These are phyloP conservation scores for Acomys russatus DNA, from an alignment of 2,797 vertebrate species.

Conservation along the genomic window DNA sequence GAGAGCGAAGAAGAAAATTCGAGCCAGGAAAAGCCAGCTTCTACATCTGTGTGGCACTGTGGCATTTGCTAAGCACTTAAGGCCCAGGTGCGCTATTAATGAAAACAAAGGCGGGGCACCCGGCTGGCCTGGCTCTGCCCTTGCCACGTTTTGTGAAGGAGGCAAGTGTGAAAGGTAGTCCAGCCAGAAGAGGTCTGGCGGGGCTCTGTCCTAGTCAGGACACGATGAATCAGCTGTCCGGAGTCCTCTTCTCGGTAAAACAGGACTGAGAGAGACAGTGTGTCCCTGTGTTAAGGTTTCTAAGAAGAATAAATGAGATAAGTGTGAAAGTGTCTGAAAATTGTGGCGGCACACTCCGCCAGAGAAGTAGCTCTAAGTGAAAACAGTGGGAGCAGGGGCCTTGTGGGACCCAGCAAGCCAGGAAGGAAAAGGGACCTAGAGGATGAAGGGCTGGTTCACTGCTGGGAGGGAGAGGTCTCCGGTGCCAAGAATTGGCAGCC, in stretches of 20 bases:
- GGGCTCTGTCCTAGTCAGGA: neutral
- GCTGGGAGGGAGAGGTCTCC: neutral
- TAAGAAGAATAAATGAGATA: neutral
- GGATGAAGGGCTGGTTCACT: neutral
- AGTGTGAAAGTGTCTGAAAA: conserved; percentile 37
- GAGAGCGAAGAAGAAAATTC: conserved; percentile 64
- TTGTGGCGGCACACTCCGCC: conserved; percentile 7
- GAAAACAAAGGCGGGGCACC: conserved; percentile 70
- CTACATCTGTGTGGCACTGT: conserved; percentile 32
- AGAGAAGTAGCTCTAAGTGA: neutral
- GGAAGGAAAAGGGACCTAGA: neutral
- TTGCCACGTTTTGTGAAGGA: neutral
- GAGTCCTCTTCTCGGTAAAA: neutral
- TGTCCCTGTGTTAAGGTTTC: neutral
- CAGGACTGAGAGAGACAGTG: neutral
- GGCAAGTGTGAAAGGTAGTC: neutral
- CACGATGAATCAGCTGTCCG: neutral
- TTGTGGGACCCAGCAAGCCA: neutral
- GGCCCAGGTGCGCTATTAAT: neutral
- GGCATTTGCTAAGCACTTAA: conserved; percentile 59
- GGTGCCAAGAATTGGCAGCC: no score
- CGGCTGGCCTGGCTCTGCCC: neutral
- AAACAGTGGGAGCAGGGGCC: neutral
- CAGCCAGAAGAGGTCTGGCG: neutral
- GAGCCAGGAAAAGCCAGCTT: conserved; percentile 52